Conservation (phyloP, 2,113 vertebrate genomes). For the Apodemus speciosus region DNA sequence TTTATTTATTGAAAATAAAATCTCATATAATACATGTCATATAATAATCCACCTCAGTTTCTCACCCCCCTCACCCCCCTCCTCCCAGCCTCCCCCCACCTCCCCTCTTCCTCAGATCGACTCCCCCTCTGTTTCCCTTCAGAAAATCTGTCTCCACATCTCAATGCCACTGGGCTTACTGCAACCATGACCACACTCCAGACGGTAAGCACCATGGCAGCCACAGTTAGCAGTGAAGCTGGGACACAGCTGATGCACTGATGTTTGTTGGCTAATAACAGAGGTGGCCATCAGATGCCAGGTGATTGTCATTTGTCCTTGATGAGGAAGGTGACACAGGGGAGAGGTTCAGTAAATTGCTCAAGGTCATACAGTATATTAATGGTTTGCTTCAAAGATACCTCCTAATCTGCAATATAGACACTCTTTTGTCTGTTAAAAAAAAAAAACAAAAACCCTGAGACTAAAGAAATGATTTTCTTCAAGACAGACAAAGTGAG, state of each 20-base stretch:
- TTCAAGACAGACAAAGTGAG: constrained; percentile 13
- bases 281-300: neutral
- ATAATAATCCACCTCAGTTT: too few species aligned
- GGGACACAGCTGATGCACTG: neutral
- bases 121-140: neutral
- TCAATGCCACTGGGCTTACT: neutral
- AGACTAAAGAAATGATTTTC: neutral
- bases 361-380: neutral
- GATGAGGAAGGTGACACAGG: neutral
- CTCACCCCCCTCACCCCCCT: neutral
- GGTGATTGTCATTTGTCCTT: neutral
- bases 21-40: neutral
- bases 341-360: neutral
- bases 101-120: neutral
- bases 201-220: neutral
- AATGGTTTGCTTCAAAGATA: neutral
- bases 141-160: neutral
- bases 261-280: neutral
- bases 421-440: neutral
- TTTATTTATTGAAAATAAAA: too few species aligned
- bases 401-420: neutral
- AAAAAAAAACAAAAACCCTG: neutral
- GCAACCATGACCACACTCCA: neutral
- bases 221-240: neutral
- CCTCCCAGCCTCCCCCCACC: neutral